These are phyloP conservation scores for Chaetodon trifascialis DNA, from an alignment of 2,113 vertebrate species.

Conservation along the genomic window DNA sequence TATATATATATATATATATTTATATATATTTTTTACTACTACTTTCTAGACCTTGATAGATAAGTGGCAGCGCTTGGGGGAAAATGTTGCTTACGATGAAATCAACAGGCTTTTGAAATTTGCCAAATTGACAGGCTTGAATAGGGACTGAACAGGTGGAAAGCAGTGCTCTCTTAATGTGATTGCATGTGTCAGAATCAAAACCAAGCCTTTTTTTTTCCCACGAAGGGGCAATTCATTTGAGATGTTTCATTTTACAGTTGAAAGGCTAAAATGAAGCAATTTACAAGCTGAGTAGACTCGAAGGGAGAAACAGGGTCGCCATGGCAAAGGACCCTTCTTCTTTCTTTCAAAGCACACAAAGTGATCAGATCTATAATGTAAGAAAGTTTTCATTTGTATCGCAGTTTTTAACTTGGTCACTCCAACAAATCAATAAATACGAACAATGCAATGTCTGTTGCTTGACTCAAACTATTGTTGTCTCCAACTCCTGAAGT, in stretches of 20 bases:
- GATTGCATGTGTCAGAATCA: constrained; percentile 71
- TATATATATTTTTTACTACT: constrained; percentile 42
- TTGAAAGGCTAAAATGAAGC: constrained; percentile 69
- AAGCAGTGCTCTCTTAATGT: constrained; percentile 59
- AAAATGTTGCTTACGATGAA: constrained; percentile 56
- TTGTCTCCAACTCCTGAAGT: constrained; percentile 34
- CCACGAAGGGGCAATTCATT: constrained; percentile 58
- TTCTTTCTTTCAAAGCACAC: not conserved
- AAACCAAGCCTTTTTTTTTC: constrained; percentile 52
- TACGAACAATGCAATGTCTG: not conserved
- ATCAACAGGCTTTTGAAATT: constrained; percentile 74
- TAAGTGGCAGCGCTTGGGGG: constrained; percentile 47
- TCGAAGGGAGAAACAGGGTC: not conserved
- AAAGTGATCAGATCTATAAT: not conserved
- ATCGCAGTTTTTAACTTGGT: constrained; percentile 16
- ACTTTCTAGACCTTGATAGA: constrained; percentile 35
- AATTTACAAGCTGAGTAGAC: constrained; percentile 47
- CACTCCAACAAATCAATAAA: constrained; percentile 34
- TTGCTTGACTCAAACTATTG: constrained; percentile 10
- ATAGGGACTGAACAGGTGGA: constrained; percentile 60
- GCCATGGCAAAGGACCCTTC: constrained; percentile 19
- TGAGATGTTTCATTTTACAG: constrained; percentile 65
- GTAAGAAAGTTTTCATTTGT: constrained; percentile 24
- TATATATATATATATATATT: not conserved
- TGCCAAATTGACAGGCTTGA: constrained; percentile 65